These are phyloP conservation scores for Solenopsis invicta DNA, from an alignment of 1,140 invertebrate species.

Conservation along the genomic window DNA sequence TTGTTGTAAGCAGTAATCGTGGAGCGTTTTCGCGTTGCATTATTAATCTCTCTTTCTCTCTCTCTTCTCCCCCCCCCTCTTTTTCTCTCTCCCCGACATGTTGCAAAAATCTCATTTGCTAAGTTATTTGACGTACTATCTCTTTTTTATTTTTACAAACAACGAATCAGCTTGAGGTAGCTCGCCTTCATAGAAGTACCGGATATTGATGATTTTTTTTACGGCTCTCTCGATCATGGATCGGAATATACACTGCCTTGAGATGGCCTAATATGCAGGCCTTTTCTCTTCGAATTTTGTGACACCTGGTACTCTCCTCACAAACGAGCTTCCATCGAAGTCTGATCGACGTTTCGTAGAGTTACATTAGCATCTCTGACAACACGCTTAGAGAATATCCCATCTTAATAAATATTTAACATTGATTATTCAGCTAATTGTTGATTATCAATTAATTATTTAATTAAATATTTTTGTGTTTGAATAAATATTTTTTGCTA, in stretches of 20 bases:
- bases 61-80: too few relatives aligned
- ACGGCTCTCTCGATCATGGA: constrained; percentile 56
- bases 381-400: background rate
- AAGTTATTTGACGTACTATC: background rate
- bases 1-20: constrained; percentile 36
- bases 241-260: constrained; percentile 76
- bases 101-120: background rate
- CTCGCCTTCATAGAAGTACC: constrained; percentile 64
- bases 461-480: background rate
- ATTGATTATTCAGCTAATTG: background rate
- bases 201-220: constrained; percentile 55
- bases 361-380: background rate
- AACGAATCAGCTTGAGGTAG: constrained; percentile 65
- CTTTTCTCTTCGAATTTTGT: constrained; percentile 72
- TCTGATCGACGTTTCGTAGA: constrained; percentile 34
- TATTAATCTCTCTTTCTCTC: background rate
- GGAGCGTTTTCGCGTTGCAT: constrained; percentile 14
- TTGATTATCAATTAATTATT: background rate
- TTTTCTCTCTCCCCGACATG: too few relatives aligned
- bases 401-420: background rate
- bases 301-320: constrained; percentile 46
- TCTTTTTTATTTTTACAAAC: constrained; percentile 54
- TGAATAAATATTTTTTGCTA: background rate
- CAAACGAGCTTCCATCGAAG: constrained; percentile 48
- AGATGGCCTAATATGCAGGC: constrained; percentile 77